Percentiles rank a stretch among this genome's conserved stretches.
Conservation (phyloP, 35 echinoderm and acorn worm genomes). For the Ophiothrix spiculata region DNA sequence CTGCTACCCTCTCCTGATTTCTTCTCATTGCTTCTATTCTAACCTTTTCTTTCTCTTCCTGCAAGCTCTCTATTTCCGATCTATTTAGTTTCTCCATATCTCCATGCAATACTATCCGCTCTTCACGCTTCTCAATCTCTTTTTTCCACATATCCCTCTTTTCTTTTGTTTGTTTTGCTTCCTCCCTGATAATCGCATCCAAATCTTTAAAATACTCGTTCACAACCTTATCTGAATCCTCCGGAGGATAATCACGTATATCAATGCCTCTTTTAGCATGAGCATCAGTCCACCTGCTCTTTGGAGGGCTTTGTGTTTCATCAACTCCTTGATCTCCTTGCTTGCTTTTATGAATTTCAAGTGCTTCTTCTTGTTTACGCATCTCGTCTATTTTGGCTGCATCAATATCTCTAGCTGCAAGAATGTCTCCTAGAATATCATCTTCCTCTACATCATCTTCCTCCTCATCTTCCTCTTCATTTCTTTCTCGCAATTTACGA, state of each 20-base stretch:
- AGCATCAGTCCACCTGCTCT: not conserved
- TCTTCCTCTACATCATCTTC: not conserved
- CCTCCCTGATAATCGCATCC: not conserved
- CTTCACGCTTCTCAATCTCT: not conserved
- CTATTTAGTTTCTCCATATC: not conserved
- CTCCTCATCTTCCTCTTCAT: not conserved
- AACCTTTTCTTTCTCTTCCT: not conserved
- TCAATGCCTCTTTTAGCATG: slow-evolving; percentile 4
- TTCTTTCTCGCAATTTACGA: not conserved
- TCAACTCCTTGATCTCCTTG: not conserved
- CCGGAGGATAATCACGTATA: not conserved
- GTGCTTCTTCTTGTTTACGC: not conserved
- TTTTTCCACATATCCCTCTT: not conserved
- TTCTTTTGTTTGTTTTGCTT: not conserved
- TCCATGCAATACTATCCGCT: not conserved
- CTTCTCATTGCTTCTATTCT: not conserved
- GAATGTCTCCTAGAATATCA: not conserved
- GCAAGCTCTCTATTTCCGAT: not conserved
- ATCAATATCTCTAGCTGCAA: not conserved
- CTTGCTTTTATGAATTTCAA: not conserved
- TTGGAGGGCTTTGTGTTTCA: not conserved
- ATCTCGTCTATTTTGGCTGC: not conserved
- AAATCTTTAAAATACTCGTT: not conserved
- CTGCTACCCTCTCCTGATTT: too few species aligned
- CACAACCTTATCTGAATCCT: not conserved